phyloP scores from a whole-genome alignment of 2,797 vertebrate genomes.

The Notolabrus celidotus region DNA sequence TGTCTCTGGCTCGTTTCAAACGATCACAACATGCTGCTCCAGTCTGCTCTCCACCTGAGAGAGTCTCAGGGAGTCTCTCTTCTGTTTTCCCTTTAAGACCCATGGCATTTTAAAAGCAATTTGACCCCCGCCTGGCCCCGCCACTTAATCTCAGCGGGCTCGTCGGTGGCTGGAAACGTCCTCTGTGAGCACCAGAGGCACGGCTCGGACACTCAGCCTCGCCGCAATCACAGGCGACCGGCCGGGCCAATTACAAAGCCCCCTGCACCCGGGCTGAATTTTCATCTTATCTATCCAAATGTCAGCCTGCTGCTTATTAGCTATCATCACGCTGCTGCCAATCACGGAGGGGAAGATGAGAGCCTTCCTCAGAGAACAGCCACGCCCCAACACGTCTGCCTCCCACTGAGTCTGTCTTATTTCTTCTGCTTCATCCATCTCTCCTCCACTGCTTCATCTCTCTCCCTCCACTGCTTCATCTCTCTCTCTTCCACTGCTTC shows the following conservation, averaged over 20 bases:
- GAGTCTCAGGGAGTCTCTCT: conserved; percentile 52
- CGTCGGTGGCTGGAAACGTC: conserved; percentile 77
- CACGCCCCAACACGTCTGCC: conserved; percentile 39
- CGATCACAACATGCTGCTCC: conserved; percentile 37
- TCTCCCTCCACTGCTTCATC: conserved; percentile 40
- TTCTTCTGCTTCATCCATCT: conserved; percentile 35
- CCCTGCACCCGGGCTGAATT: conserved; percentile 74
- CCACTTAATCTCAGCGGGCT: conserved; percentile 80
- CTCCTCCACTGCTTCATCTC: conserved; percentile 8
- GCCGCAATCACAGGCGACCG: conserved; percentile 74
- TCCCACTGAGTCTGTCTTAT: conserved; percentile 40
- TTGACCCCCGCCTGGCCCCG: conserved; percentile 73
- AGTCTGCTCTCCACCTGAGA: conserved; percentile 66
- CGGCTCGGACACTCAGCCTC: conserved; percentile 55
- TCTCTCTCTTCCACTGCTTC: conserved; percentile 22
- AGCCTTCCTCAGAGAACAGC: conserved; percentile 48
- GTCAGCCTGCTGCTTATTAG: conserved; percentile 83
- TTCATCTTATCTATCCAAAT: conserved; percentile 86
- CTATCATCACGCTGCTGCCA: conserved; percentile 77
- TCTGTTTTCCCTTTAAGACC: conserved; percentile 76
- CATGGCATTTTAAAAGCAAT: conserved; percentile 85
- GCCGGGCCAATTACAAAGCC: conserved; percentile 80
- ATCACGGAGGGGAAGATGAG: conserved; percentile 66
- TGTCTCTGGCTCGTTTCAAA: conserved; percentile 9
- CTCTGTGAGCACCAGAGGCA: conserved; percentile 70